Percentiles rank a stretch among this genome's conserved stretches.
Evolutionary conservation across 1,140 invertebrate genomes (phyloP).

Genomic region (Drosophila repleta): DNA sequence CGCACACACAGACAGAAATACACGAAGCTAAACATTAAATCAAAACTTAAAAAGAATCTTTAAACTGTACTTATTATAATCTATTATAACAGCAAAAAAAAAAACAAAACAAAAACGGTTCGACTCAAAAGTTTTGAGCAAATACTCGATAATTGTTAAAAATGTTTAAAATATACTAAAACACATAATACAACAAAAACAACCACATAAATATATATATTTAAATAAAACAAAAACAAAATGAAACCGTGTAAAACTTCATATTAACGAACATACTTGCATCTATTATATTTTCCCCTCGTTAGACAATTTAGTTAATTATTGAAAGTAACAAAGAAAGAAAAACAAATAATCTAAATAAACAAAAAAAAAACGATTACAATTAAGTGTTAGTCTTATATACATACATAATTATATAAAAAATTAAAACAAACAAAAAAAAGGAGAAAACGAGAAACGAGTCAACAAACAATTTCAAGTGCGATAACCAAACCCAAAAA

Average conservation of each 20-base stretch:
- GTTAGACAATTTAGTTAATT: slow-evolving; percentile 83
- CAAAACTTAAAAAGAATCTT: slow-evolving; percentile 61
- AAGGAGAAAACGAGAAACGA: slow-evolving; percentile 46
- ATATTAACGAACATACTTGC: slow-evolving; percentile 46
- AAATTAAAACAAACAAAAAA: slow-evolving; percentile 42
- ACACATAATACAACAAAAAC: slow-evolving; percentile 46
- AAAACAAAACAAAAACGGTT: slow-evolving; percentile 49
- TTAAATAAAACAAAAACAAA: slow-evolving; percentile 19
- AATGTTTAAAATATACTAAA: slow-evolving; percentile 44
- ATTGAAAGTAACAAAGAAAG: slow-evolving; percentile 58
- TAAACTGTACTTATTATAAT: slow-evolving; percentile 65
- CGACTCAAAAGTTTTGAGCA: slow-evolving; percentile 72
- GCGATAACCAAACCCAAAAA: slow-evolving; percentile 45
- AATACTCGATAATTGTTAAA: slow-evolving; percentile 80
- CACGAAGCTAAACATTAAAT: slow-evolving; percentile 46
- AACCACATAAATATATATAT: slow-evolving; percentile 25
- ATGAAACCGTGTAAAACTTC: slow-evolving; percentile 49
- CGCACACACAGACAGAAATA: slow-evolving; percentile 27
- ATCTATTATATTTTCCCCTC: slow-evolving; percentile 72
- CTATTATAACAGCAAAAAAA: slow-evolving; percentile 31
- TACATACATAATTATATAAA: slow-evolving; percentile 63
- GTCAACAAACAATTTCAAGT: slow-evolving; percentile 42
- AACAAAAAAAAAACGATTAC: slow-evolving; percentile 49
- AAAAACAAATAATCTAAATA: slow-evolving; percentile 38
- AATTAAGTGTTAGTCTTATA: slow-evolving; percentile 82